These are phyloP conservation scores for Nettapus auritus DNA, from an alignment of 2,113 vertebrate genomes.

Conservation along the genomic window DNA sequence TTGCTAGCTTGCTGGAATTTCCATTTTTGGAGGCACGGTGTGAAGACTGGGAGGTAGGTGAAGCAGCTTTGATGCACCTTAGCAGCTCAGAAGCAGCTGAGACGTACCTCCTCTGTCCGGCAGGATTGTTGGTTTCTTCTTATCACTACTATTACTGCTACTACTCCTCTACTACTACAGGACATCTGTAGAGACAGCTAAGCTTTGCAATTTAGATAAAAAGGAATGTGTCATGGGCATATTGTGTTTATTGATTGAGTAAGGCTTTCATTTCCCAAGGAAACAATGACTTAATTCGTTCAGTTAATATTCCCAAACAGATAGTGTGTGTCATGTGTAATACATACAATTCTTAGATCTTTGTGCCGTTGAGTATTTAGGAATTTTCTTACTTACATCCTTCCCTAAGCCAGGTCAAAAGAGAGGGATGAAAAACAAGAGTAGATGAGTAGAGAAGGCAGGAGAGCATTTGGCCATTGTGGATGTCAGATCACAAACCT, in stretches of 20 bases:
- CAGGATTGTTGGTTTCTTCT: background rate
- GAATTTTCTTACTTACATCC: background rate
- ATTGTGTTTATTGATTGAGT: background rate
- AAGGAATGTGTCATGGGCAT: background rate
- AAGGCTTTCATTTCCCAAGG: background rate
- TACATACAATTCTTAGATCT: background rate
- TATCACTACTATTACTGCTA: background rate
- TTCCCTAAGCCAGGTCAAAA: background rate
- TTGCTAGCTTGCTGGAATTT: background rate
- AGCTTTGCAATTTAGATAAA: background rate
- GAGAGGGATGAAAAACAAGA: background rate
- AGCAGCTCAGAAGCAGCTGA: background rate
- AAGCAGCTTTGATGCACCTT: background rate
- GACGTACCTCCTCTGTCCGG: background rate
- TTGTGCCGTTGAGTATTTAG: background rate
- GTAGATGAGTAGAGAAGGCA: background rate
- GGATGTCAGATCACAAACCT: background rate
- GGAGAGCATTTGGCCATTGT: background rate
- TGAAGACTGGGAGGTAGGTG: background rate
- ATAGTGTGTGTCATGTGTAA: background rate
- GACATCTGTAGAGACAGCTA: background rate
- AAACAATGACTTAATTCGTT: background rate
- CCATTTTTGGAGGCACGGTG: accelerated
- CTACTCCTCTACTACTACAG: background rate
- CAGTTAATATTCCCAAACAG: background rate